Percentiles rank a stretch among this genome's conserved stretches.
Conservation (phyloP, 2,888 invertebrate genomes). For the Athalia circularis region DNA sequence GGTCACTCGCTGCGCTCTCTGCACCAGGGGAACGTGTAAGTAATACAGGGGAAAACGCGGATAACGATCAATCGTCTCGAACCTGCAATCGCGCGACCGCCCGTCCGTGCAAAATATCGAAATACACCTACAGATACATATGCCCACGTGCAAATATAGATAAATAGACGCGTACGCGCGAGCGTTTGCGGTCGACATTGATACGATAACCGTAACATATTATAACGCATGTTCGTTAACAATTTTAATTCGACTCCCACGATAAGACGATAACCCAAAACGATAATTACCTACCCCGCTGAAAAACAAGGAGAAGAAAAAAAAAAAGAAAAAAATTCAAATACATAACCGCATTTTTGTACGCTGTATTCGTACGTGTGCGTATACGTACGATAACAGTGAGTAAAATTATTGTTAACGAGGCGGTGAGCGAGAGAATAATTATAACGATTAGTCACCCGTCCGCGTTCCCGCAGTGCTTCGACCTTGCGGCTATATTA, state of each 20-base stretch:
- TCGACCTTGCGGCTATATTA: not conserved
- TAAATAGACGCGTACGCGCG: too few relatives aligned
- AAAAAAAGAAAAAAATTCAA: not conserved
- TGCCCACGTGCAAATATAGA: too few relatives aligned
- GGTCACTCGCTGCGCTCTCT: conserved; percentile 52
- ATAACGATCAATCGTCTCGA: not conserved
- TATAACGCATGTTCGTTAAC: too few relatives aligned
- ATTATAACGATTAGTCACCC: conserved; percentile 39
- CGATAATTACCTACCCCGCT: too few relatives aligned
- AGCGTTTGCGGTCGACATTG: too few relatives aligned
- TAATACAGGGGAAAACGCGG: not conserved
- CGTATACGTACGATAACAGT: not conserved
- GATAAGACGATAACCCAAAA: too few relatives aligned
- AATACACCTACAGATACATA: too few relatives aligned
- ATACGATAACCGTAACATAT: too few relatives aligned
- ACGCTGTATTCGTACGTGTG: not conserved
- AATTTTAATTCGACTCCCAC: too few relatives aligned
- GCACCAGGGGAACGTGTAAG: conserved; percentile 13
- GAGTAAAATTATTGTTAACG: conserved; percentile 35
- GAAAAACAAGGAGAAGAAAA: not conserved
- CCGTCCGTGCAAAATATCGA: too few relatives aligned
- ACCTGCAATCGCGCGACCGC: not conserved
- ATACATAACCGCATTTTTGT: not conserved
- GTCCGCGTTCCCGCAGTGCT: not conserved
- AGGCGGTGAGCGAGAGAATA: conserved; percentile 35